A percentile compares a stretch with the other conserved stretches of the same genome.
Conservation (phyloP, 2,888 invertebrate genomes). For the Chrysomela aeneicollis region DNA sequence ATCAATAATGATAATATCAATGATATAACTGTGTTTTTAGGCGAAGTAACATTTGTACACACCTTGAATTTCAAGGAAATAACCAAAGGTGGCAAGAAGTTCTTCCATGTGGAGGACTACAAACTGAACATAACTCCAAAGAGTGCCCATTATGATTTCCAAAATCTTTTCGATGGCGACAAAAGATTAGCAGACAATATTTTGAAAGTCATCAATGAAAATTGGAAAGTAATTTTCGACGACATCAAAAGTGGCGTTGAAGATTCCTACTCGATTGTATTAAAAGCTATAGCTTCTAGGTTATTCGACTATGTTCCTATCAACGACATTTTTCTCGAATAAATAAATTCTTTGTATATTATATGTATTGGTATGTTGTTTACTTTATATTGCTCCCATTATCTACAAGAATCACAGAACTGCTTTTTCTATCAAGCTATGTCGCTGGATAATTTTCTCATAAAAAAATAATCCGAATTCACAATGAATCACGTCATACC, state of each 20-base stretch:
- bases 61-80: constrained; percentile 31
- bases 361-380: no score
- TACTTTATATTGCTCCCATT: no score
- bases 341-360: not conserved
- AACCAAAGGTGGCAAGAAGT: constrained; percentile 22
- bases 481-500: no score
- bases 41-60: constrained; percentile 17
- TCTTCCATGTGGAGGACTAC: constrained; percentile 30
- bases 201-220: constrained; percentile 43
- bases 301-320: constrained; percentile 33
- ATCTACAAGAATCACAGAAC: no score
- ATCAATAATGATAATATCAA: no score
- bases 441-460: no score
- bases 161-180: constrained; percentile 46
- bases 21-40: no score
- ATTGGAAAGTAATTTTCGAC: constrained; percentile 42
- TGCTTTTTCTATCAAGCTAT: no score
- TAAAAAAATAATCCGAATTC: no score
- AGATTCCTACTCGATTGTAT: constrained; percentile 30
- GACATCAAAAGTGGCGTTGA: constrained; percentile 41
- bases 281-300: constrained; percentile 25
- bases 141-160: constrained; percentile 33
- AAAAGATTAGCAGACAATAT: constrained; percentile 41
- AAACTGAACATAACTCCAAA: not conserved
- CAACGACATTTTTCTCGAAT: constrained; percentile 22